These are phyloP conservation scores for Nipponacmea schrenckii DNA, from an alignment of 2,888 invertebrate species.

Conservation along the genomic window DNA sequence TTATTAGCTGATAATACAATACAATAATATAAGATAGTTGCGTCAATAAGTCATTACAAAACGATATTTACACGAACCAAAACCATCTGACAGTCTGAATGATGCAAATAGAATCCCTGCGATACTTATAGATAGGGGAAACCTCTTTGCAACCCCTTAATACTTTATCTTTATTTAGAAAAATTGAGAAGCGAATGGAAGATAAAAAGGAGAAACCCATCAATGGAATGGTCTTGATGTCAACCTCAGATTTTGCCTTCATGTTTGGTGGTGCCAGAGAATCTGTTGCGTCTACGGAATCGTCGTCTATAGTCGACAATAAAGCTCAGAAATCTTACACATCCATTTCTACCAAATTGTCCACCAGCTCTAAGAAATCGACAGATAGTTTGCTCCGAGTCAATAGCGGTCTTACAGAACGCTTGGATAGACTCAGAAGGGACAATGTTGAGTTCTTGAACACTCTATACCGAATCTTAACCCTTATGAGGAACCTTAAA, in stretches of 20 bases:
- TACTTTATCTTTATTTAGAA: background rate
- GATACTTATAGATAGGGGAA: too few species aligned
- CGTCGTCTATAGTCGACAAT: background rate
- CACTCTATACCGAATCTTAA: conserved; percentile 33
- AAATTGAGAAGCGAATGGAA: background rate
- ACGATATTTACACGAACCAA: too few species aligned
- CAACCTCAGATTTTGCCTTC: background rate
- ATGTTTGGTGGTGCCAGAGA: background rate
- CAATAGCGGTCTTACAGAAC: conserved; percentile 7
- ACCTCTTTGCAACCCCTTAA: too few species aligned
- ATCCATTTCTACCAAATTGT: background rate
- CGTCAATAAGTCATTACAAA: too few species aligned
- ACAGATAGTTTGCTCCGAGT: background rate
- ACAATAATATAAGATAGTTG: too few species aligned
- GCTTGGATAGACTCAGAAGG: conserved; percentile 35
- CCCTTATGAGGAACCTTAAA: conserved; percentile 42
- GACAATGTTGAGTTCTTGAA: conserved; percentile 39
- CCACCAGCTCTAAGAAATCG: background rate
- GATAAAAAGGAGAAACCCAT: background rate
- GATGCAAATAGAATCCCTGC: too few species aligned
- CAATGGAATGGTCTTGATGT: conserved; percentile 3
- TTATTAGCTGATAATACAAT: too few species aligned
- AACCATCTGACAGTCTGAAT: too few species aligned
- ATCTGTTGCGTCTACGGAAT: background rate
- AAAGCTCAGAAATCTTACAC: background rate